phyloP scores from a whole-genome alignment of 2,797 vertebrate genomes.

The Neopelma chrysocephalum region DNA sequence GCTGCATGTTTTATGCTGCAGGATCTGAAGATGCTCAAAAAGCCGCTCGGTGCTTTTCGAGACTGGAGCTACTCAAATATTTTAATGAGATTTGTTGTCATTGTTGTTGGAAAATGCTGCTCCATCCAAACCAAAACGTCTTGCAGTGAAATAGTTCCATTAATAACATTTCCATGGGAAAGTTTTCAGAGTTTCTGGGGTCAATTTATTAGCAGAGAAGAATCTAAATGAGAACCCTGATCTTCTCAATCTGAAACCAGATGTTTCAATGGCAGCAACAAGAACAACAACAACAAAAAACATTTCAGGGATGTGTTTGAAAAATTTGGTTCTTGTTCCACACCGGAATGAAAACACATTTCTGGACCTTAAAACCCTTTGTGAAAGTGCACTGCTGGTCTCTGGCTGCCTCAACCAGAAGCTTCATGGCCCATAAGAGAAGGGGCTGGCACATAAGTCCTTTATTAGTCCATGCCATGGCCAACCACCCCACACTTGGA shows the following conservation, averaged over 20 bases:
- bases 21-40: background rate
- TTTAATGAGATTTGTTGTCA: slow-evolving; percentile 38
- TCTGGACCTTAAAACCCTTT: background rate
- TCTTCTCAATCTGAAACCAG: slow-evolving; percentile 28
- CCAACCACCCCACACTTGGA: background rate
- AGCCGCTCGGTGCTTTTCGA: background rate
- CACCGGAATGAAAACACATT: background rate
- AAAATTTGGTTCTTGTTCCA: slow-evolving; percentile 26
- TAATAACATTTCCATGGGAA: slow-evolving; percentile 59
- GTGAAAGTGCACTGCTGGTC: background rate
- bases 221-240: background rate
- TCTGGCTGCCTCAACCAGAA: background rate
- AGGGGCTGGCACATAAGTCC: accelerated
- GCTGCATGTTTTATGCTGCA: background rate
- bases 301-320: background rate
- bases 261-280: slow-evolving; percentile 30
- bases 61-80: background rate
- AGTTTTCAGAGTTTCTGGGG: slow-evolving; percentile 47
- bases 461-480: background rate
- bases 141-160: background rate
- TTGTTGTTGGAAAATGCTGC: background rate
- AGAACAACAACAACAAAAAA: background rate
- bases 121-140: background rate
- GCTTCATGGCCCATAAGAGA: accelerated
- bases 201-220: slow-evolving; percentile 39